Evolutionary conservation across 2,113 vertebrate species (phyloP), one percentile per base, ranked within the genome.

Genomic region (Telmatochromis sp.): DNA sequence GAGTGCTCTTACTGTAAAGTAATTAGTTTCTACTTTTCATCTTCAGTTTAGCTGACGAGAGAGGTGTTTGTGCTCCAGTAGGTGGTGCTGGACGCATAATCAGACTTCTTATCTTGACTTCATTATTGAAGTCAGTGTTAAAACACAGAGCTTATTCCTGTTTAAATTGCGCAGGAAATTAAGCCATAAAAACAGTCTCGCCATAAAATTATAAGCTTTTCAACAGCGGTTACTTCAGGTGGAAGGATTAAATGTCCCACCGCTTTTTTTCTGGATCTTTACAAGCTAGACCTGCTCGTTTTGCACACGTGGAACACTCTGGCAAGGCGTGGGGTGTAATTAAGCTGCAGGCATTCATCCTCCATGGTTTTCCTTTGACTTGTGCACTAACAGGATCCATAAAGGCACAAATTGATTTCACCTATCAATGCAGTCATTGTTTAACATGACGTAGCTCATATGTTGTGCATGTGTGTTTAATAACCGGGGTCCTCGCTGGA

Each of bases 391-490:
- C 83, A 93, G 84, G 92, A 94, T 94, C 91, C 93, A 95, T 95
- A 96, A 95, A 96, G 86, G 87, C 91, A 88, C 89, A 95, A 94
- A 94, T 94, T 95, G 94, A 96, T 95, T 95, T 92, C 87, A 87
- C 93, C 89, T 88, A 94, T 95, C 95, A 96, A 95, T 95, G 95
- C 92, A 88, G 87, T 85, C 95, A 95, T 95, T 95, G 95, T 96
- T 93, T 94, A 90, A 91, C 90, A 86, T 94, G 91, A 95, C 80
- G 49, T 82, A 82, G 90, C 91, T 95, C 95, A 95, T 92, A 88
- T 95, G 94, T 90, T 92, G 92, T 90, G 85, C 93, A 95, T 91
- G 94, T 96, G 95, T 95, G 95, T 94, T 93, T 95, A 95, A 95
- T 95, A 95, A 95, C 81, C 12, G 2, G 73, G 91, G 70, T 92